Percentiles rank a stretch among this genome's conserved stretches.
Evolutionary conservation across 1,140 invertebrate species (phyloP).

Genomic region (Pollicipes pollicipes): DNA sequence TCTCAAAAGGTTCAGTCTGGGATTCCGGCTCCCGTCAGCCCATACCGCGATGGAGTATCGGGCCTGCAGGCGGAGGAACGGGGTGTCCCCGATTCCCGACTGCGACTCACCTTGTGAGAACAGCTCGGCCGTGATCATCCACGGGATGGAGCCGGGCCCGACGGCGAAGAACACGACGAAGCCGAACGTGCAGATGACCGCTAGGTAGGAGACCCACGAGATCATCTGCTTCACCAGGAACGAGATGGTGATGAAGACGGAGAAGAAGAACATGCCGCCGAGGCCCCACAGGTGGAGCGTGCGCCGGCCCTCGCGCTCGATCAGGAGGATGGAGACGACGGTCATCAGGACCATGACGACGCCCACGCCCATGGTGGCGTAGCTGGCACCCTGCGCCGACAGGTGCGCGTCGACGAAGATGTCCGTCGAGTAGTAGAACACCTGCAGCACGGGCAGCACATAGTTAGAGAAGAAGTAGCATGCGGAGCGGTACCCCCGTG

Average conservation of each 20-base stretch:
- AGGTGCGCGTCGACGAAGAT: conserved; percentile 79
- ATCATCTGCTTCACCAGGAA: conserved; percentile 92
- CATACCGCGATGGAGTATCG: too few species aligned
- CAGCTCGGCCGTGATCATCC: conserved; percentile 96
- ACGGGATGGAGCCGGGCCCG: conserved; percentile 90
- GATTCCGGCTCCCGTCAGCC: too few species aligned
- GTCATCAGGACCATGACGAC: conserved; percentile 94
- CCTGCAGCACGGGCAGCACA: conserved; percentile 33
- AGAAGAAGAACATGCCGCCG: conserved; percentile 92
- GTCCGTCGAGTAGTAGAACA: conserved; percentile 90
- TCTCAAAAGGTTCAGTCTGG: too few species aligned
- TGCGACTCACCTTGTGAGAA: conserved; percentile 67
- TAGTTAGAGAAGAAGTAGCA: too few species aligned
- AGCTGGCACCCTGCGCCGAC: conserved; percentile 39
- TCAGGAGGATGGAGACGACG: conserved; percentile 83
- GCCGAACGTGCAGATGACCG: conserved; percentile 75
- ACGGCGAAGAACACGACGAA: conserved; percentile 96
- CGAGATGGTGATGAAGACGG: conserved; percentile 91
- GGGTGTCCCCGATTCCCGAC: too few species aligned
- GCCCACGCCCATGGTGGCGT: conserved; percentile 79
- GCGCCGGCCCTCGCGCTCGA: conserved; percentile 81
- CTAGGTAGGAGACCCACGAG: conserved; percentile 90
- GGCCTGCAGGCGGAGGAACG: too few species aligned
- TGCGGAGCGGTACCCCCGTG: too few species aligned
- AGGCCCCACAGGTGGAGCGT: conserved; percentile 85